Percentiles rank a stretch among this genome's conserved stretches.
phyloP scores from a whole-genome alignment of 1,140 invertebrate species.

The Bombyx mandarina region DNA sequence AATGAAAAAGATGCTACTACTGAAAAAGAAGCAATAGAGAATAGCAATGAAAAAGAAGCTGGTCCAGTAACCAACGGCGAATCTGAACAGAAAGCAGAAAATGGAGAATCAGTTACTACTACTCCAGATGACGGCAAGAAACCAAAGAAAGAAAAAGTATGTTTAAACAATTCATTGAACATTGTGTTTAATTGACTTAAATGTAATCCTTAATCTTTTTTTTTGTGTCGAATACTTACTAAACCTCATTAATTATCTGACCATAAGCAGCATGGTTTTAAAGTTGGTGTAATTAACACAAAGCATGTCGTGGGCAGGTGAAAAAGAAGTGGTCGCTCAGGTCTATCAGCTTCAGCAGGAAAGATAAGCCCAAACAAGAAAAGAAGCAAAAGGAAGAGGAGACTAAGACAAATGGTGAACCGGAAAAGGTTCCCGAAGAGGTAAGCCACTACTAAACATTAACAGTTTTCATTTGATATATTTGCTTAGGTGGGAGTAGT shows the following conservation, averaged over 20 bases:
- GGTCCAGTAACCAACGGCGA: constrained; percentile 51
- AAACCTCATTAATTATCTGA: no score
- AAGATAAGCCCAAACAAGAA: constrained; percentile 85
- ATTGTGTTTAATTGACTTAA: no score
- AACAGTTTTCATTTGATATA: neutral
- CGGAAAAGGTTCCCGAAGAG: constrained; percentile 69
- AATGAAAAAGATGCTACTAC: constrained; percentile 77
- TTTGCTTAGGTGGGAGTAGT: no score
- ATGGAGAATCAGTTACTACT: constrained; percentile 70
- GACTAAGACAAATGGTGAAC: constrained; percentile 62
- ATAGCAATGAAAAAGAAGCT: constrained; percentile 39
- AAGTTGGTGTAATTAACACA: constrained; percentile 21
- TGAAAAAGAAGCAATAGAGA: constrained; percentile 72
- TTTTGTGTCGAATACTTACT: no score
- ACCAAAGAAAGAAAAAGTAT: constrained; percentile 84
- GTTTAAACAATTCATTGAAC: neutral
- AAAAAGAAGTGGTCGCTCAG: constrained; percentile 92
- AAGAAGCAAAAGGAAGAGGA: constrained; percentile 74
- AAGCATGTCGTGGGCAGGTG: constrained; percentile 47
- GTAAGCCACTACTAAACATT: constrained; percentile 33
- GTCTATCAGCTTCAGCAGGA: constrained; percentile 86
- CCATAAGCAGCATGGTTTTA: neutral
- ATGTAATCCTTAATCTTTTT: no score
- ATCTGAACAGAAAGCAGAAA: constrained; percentile 65
- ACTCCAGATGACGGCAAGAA: constrained; percentile 80